Evolutionary conservation across 2,797 vertebrate genomes (phyloP).

Genomic region (Remorina albescens): DNA sequence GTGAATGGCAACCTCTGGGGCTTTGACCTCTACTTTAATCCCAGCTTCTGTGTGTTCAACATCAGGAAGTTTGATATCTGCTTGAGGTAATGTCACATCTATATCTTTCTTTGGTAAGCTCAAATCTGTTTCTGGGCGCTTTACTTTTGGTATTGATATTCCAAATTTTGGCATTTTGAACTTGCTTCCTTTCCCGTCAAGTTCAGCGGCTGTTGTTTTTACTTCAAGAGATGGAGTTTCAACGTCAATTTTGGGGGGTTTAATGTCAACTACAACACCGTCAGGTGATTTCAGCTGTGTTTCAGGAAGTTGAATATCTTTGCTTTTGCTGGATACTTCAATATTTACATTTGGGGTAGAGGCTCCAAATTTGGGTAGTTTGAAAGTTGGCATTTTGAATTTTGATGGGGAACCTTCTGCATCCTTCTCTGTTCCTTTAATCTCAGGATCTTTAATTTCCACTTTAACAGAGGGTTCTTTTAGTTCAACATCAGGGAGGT

Average conservation of each 20-base stretch:
- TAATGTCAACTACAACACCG: slow-evolving; percentile 10
- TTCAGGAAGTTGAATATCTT: slow-evolving; percentile 35
- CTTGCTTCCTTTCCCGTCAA: slow-evolving; percentile 46
- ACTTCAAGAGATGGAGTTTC: slow-evolving; percentile 31
- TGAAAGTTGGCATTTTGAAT: slow-evolving; percentile 76
- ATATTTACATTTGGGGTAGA: not conserved
- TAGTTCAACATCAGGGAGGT: slow-evolving; percentile 22
- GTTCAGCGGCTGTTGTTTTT: slow-evolving; percentile 16
- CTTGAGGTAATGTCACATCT: slow-evolving; percentile 45
- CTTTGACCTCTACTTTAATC: slow-evolving; percentile 44
- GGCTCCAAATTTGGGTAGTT: slow-evolving; percentile 75
- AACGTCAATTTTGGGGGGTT: slow-evolving; percentile 27
- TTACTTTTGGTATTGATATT: slow-evolving; percentile 51
- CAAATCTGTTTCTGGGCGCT: slow-evolving; percentile 43
- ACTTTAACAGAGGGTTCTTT: slow-evolving; percentile 46
- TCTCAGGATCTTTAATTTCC: slow-evolving; percentile 49
- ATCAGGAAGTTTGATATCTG: slow-evolving; percentile 33
- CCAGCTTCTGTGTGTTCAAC: slow-evolving; percentile 39
- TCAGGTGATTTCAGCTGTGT: slow-evolving; percentile 19
- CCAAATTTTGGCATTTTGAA: slow-evolving; percentile 80
- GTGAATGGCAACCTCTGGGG: slow-evolving; percentile 27
- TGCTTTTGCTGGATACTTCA: slow-evolving; percentile 22
- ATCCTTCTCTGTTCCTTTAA: slow-evolving; percentile 22
- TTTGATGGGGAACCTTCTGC: slow-evolving; percentile 52
- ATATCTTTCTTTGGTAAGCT: slow-evolving; percentile 45